A percentile compares a stretch with the other conserved stretches of the same genome.
phyloP scores from a whole-genome alignment of 2,888 invertebrate genomes.

The Gymnoscelis rufifasciata region DNA sequence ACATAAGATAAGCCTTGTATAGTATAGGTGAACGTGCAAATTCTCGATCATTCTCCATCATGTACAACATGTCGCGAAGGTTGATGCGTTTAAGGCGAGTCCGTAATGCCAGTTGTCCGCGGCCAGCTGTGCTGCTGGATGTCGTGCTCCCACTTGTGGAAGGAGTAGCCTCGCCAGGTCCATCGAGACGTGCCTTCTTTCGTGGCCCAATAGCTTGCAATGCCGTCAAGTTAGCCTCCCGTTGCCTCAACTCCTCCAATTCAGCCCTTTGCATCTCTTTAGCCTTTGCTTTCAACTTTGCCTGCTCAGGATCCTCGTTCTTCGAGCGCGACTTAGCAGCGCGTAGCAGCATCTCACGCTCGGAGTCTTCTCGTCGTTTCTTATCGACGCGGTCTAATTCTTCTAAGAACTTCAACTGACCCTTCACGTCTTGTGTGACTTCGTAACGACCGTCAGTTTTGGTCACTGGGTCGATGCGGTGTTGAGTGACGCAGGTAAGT shows the following conservation, averaged over 20 bases:
- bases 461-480: conserved; percentile 91
- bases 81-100: conserved; percentile 97
- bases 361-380: conserved; percentile 96
- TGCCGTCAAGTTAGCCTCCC: conserved; percentile 97
- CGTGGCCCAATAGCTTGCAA: conserved; percentile 97
- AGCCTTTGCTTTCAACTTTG: conserved; percentile 95
- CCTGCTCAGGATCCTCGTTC: conserved; percentile 98
- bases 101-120: conserved; percentile 85
- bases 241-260: conserved; percentile 94
- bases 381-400: conserved; percentile 96
- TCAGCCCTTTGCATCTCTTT: conserved; percentile 97
- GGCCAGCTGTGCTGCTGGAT: conserved; percentile 40
- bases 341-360: conserved; percentile 93
- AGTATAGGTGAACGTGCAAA: conserved; percentile 87
- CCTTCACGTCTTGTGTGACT: conserved; percentile 91
- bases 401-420: conserved; percentile 97
- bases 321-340: conserved; percentile 98
- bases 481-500: conserved; percentile 95
- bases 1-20: conserved; percentile 91
- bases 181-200: conserved; percentile 92
- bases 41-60: conserved; percentile 95
- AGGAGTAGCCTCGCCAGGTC: conserved; percentile 64
- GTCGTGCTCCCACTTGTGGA: conserved; percentile 41
- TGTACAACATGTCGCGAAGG: conserved; percentile 93
- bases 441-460: conserved; percentile 95